Percentiles rank a stretch among this genome's conserved stretches.
Conservation (phyloP, 2,888 invertebrate species). For the Melitaea athalia region DNA sequence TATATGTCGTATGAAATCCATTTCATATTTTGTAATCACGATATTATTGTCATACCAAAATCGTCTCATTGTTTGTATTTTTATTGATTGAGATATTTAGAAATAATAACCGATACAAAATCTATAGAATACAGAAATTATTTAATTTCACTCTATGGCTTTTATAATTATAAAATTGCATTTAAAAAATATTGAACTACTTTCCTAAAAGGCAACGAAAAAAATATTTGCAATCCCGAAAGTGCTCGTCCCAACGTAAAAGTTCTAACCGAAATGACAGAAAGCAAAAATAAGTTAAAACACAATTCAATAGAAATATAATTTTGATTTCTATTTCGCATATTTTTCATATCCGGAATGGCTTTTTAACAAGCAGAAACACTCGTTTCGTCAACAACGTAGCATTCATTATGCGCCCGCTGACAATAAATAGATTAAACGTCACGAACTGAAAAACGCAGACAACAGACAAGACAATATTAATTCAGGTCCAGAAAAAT, state of each 20-base stretch:
- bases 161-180: too few relatives aligned
- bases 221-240: neutral
- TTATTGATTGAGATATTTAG: too few relatives aligned
- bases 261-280: neutral
- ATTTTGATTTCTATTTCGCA: constrained; percentile 22
- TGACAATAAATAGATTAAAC: constrained; percentile 76
- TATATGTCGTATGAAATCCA: neutral
- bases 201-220: neutral
- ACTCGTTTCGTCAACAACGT: constrained; percentile 67
- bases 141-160: too few relatives aligned
- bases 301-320: constrained; percentile 25
- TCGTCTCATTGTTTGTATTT: too few relatives aligned
- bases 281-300: constrained; percentile 1
- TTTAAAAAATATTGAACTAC: neutral
- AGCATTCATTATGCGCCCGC: constrained; percentile 72
- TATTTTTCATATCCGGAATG: constrained; percentile 54
- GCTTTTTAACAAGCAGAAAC: constrained; percentile 64
- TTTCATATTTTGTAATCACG: too few relatives aligned
- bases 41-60: too few relatives aligned
- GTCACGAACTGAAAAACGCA: constrained; percentile 18
- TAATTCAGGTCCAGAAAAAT: too few relatives aligned
- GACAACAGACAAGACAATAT: constrained; percentile 14
- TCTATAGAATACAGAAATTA: too few relatives aligned
- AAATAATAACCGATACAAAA: too few relatives aligned
- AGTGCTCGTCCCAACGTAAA: neutral